Evolutionary conservation across 2,888 invertebrate species (phyloP).

Genomic region (Sinhomidia bicolor): DNA sequence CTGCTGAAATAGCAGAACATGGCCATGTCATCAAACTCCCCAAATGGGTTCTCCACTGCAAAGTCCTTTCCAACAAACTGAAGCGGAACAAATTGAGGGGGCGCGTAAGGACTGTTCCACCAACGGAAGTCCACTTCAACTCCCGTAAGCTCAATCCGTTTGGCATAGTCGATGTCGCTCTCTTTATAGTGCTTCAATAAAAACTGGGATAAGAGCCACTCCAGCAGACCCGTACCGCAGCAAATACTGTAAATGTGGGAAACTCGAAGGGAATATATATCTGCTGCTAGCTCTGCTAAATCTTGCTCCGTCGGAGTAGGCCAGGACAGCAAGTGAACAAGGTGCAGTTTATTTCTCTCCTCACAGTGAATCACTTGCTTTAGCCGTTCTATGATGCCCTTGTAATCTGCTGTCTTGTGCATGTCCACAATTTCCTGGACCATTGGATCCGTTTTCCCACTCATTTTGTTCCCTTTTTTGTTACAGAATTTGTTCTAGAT

Average conservation of each 20-base stretch:
- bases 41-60: constrained; percentile 82
- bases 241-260: constrained; percentile 86
- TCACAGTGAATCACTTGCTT: constrained; percentile 62
- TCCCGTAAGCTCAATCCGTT: constrained; percentile 85
- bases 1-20: constrained; percentile 93
- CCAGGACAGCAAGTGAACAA: constrained; percentile 85
- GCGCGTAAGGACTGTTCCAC: constrained; percentile 91
- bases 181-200: constrained; percentile 67
- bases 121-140: constrained; percentile 90
- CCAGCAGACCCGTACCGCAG: constrained; percentile 91
- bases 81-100: constrained; percentile 87
- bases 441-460: constrained; percentile 74
- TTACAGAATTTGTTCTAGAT: background rate
- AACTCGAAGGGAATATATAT: constrained; percentile 72
- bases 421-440: constrained; percentile 72
- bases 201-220: constrained; percentile 87
- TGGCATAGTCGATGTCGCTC: constrained; percentile 63
- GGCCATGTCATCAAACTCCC: constrained; percentile 83
- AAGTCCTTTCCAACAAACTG: constrained; percentile 84
- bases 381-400: constrained; percentile 61
- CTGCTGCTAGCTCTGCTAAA: constrained; percentile 84
- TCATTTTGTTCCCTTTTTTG: constrained; percentile 62
- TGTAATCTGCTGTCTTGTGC: constrained; percentile 63
- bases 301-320: constrained; percentile 88
- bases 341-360: constrained; percentile 71